Base-by-base conservation (phyloP, 2,113 vertebrate genomes). In the Amphiprion percula region DNA sequence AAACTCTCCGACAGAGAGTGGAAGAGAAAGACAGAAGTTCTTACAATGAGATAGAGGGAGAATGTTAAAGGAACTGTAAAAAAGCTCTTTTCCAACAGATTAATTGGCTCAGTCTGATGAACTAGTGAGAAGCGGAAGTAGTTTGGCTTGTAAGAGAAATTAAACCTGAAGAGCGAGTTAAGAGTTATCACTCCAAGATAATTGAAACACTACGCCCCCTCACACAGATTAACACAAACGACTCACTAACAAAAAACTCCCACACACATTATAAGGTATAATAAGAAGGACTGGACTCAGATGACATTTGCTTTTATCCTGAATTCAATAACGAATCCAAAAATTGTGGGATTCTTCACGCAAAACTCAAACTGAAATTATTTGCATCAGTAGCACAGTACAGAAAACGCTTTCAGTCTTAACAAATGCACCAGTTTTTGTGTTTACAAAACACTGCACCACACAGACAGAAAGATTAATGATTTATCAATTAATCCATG, bases 81-180 rank as follows among this genome's bases (percentile, higher is more conserved):
- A 71, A 50, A 56, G 39, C 19, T 26, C 16, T 74, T 69, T 47
- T 33, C 23, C 24, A 24, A 60, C 21, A 24, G 49, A 52, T 67
- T 67, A 61, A 76, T 85, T 16, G 47, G 6, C 71, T 55, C 21
- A 65, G 46, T 23, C 54, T 66, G 37, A 21, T 77, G 37, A 77
- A 79, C 41, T 0, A 11, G 44, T 17, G 62, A 58, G 44, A 65
- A 56, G 64, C 62, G 49, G 56, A 39, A 24, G 33, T 1, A 68
- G 44, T 19, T 68, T 14, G 28, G 68, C 61, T 88, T 69, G 33
- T 37, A 83, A 80, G 56, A 41, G 41, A 78, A 37, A 73, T 79
- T 69, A 74, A 72, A 65, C 50, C 41, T 39, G 26, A 47, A 62
- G 68, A 63, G 23, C 21, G 55, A 55, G 64, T 62, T 39, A 44